Conservation (phyloP, 1,140 invertebrate genomes). For the Tenebrio molitor region DNA sequence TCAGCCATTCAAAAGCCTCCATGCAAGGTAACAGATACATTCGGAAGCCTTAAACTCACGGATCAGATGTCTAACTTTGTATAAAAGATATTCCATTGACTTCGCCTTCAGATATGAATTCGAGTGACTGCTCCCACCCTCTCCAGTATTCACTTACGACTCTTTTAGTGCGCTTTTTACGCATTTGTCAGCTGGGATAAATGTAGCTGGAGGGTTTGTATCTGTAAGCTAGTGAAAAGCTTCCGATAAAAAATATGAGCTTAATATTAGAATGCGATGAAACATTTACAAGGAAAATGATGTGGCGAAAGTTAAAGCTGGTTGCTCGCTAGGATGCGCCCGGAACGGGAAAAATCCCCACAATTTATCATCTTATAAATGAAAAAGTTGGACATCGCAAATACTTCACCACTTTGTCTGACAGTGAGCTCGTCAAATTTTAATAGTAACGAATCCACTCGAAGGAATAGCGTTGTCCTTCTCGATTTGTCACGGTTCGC, state of each 20-base stretch:
- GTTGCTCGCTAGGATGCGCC: neutral
- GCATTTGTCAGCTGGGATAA: too few relatives aligned
- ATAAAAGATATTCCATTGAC: slow-evolving; percentile 4
- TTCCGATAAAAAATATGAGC: too few relatives aligned
- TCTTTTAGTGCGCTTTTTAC: too few relatives aligned
- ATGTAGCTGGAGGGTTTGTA: too few relatives aligned
- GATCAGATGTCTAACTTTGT: neutral
- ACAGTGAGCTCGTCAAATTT: slow-evolving; percentile 16
- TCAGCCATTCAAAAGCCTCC: neutral
- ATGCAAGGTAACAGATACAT: neutral
- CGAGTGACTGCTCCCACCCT: too few relatives aligned
- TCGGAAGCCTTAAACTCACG: neutral
- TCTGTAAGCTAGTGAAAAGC: too few relatives aligned
- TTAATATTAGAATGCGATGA: too few relatives aligned
- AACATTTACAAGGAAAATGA: neutral
- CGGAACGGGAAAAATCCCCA: neutral
- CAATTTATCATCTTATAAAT: slow-evolving; percentile 29
- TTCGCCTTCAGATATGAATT: too few relatives aligned
- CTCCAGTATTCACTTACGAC: too few relatives aligned
- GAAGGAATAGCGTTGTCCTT: slow-evolving; percentile 1
- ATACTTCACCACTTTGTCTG: slow-evolving; percentile 19
- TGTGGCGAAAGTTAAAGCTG: slow-evolving; percentile 5
- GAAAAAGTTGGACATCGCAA: slow-evolving; percentile 25
- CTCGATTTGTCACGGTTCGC: slow-evolving; percentile 7
- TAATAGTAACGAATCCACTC: slow-evolving; percentile 23